Base-by-base conservation (phyloP, 53 echinoderm and acorn worm genomes). In the Glandiceps talaboti region DNA sequence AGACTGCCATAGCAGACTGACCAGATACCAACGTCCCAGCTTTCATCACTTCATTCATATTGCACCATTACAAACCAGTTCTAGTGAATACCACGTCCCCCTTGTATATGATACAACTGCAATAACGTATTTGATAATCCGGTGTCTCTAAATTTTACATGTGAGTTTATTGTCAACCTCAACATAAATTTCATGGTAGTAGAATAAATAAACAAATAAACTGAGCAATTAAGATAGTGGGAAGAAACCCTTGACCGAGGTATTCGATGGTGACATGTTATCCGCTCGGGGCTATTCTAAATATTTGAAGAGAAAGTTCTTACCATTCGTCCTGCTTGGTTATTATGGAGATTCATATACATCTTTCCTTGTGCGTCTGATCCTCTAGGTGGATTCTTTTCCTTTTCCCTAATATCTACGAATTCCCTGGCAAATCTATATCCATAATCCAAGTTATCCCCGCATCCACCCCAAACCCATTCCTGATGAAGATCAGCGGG, bases 391-490 rank as follows among this genome's bases (percentile, higher is more conserved):
- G 91, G 86, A 74, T 91, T 99, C 1, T 83, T 82, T 64, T 99
- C 99, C 83, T 83, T 93, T 82, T 99, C 99, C 1, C 83, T 82
- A 20, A 91, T 91, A 75, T 99, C 99, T 31, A 99, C 99, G 77
- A 99, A 99, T 82, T 99, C 86, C 79, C 86, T 85, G 30, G 91
- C 93, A 77, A 99, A 99, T n/a, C 91, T 87, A 77, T 89, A 93
- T 30, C 99, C 99, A 75, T 99, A 99, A 84, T 99, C 99, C 73
- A 99, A 89, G 83, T 99, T 91, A 75, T 99, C 99, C 1, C 99
- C 99, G 80, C 99, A 99, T n/a, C 99, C 99, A 74, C 99, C 93
- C 99, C 99, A 99, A 77, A 93, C 89, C 99, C 99, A 99, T 79
- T 93, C 90, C 73, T 84, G 84, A 73, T 89, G 87, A 26, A 99